Percentiles rank a stretch among this genome's conserved stretches.
Evolutionary conservation across 1,140 invertebrate species (phyloP).

Genomic region (Hirudo medicinalis): DNA sequence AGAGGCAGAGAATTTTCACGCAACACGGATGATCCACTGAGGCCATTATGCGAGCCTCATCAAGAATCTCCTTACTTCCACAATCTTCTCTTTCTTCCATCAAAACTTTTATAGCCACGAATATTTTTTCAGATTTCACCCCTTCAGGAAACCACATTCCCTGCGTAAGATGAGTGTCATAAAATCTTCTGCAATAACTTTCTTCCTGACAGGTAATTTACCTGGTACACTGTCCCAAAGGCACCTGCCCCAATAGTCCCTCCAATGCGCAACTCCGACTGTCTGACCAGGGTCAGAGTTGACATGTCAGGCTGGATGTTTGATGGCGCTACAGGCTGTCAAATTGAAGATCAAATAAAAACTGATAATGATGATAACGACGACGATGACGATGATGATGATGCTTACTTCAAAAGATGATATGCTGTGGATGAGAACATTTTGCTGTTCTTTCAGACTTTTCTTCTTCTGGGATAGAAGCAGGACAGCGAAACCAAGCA

Average conservation of each 20-base stretch:
- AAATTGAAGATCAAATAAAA: too few species aligned
- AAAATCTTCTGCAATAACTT: neutral
- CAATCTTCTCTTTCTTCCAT: slow-evolving; percentile 61
- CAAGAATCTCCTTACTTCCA: slow-evolving; percentile 78
- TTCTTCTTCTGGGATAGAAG: too few species aligned
- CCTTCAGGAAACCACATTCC: slow-evolving; percentile 92
- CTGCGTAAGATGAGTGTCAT: slow-evolving; percentile 33
- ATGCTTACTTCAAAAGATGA: too few species aligned
- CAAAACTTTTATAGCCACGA: slow-evolving; percentile 92
- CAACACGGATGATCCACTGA: slow-evolving; percentile 90
- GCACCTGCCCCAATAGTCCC: slow-evolving; percentile 83
- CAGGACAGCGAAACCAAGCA: too few species aligned
- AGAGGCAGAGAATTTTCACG: slow-evolving; percentile 84
- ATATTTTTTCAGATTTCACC: slow-evolving; percentile 77
- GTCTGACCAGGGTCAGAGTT: slow-evolving; percentile 81
- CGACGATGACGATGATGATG: too few species aligned
- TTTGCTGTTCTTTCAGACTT: too few species aligned
- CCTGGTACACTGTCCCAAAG: slow-evolving; percentile 92
- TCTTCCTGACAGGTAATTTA: slow-evolving; percentile 25
- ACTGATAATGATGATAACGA: too few species aligned
- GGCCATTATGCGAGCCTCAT: slow-evolving; percentile 97
- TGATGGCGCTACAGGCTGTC: slow-evolving; percentile 37
- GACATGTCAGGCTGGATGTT: slow-evolving; percentile 68
- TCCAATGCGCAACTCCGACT: slow-evolving; percentile 77
- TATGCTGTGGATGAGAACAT: too few species aligned